Conservation (phyloP, 2,113 vertebrate genomes). For the Chunga burmeisteri region DNA sequence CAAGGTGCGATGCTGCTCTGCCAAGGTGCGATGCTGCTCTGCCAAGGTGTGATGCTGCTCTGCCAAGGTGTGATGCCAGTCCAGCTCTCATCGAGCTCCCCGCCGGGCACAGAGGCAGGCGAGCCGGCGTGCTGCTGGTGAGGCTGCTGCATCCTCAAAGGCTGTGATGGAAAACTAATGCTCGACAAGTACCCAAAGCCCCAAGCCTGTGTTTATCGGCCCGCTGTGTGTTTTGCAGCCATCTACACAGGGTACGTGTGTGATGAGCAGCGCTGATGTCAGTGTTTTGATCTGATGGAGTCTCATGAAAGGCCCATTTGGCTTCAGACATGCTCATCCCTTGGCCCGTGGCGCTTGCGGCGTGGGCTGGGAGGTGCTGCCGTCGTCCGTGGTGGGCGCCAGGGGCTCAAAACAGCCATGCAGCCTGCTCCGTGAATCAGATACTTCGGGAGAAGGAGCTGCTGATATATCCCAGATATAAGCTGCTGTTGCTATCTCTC, state of each 20-base stretch:
- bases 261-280: not conserved
- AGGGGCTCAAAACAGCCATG: not conserved
- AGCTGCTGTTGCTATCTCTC: not conserved
- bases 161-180: too few relatives aligned
- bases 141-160: not conserved
- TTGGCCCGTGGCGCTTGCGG: not conserved
- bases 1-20: too few relatives aligned
- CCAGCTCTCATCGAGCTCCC: not conserved
- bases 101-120: too few relatives aligned
- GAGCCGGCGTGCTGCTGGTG: not conserved
- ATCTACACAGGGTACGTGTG: not conserved
- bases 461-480: not conserved
- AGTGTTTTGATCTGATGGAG: too few relatives aligned
- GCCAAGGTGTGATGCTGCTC: too few relatives aligned
- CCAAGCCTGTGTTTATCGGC: too few relatives aligned
- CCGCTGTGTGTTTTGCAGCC: not conserved
- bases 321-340: not conserved
- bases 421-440: not conserved
- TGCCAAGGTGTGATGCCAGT: not conserved
- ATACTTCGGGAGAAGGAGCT: not conserved
- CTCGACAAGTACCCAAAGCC: not conserved
- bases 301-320: not conserved
- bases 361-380: not conserved
- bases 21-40: not conserved
- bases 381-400: not conserved